A percentile compares a stretch with the other conserved stretches of the same genome.
Evolutionary conservation across 1,140 invertebrate species (phyloP).

Genomic region (Hetaerina americana): DNA sequence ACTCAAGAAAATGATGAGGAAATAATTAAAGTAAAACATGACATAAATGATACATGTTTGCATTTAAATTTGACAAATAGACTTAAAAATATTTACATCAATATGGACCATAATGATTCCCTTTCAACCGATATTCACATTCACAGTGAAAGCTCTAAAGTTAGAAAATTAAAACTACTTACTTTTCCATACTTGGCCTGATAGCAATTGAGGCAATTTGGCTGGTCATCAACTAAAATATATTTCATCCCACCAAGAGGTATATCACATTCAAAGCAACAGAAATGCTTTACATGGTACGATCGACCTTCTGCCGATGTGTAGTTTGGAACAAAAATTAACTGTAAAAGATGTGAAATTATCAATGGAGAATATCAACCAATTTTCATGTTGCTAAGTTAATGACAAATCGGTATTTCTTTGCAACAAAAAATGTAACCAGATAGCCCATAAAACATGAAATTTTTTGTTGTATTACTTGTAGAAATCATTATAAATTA

Average conservation of each 20-base stretch:
- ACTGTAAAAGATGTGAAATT: slow-evolving; percentile 25
- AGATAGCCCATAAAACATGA: too few relatives aligned
- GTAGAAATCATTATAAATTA: too few relatives aligned
- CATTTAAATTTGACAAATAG: too few relatives aligned
- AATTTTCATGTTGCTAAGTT: too few relatives aligned
- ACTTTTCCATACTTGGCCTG: slow-evolving; percentile 53
- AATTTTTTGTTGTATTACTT: too few relatives aligned
- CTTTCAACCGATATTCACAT: too few relatives aligned
- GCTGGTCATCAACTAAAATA: slow-evolving; percentile 58
- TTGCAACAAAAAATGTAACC: too few relatives aligned
- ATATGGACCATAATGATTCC: too few relatives aligned
- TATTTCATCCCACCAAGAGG: slow-evolving; percentile 69
- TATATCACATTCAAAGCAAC: slow-evolving; percentile 70
- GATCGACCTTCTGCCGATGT: slow-evolving; percentile 67
- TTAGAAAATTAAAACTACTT: slow-evolving; percentile 8
- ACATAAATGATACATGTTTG: too few relatives aligned
- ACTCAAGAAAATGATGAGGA: too few relatives aligned
- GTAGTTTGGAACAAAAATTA: slow-evolving; percentile 74
- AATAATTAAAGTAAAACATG: too few relatives aligned
- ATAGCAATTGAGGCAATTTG: slow-evolving; percentile 66
- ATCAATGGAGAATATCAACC: neutral
- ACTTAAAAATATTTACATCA: slow-evolving; percentile 1
- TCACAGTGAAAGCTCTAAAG: neutral
- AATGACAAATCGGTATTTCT: too few relatives aligned
- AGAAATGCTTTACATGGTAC: slow-evolving; percentile 80